phyloP scores from a whole-genome alignment of 2,797 vertebrate species.

The Margarornis squamiger region DNA sequence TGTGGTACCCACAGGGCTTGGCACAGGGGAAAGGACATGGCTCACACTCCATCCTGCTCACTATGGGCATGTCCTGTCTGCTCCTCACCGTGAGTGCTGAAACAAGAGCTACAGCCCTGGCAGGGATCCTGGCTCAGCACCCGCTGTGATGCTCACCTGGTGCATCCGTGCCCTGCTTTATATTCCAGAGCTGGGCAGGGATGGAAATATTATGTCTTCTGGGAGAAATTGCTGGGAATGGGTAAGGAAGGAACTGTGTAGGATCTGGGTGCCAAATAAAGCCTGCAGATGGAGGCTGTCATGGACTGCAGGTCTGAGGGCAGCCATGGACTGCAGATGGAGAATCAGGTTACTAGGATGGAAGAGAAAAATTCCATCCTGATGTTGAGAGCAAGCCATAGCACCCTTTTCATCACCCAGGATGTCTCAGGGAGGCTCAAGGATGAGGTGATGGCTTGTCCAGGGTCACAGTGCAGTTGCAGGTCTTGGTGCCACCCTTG shows the following conservation, averaged over 20 bases:
- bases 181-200: background rate
- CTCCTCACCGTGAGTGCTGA: background rate
- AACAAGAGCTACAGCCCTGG: background rate
- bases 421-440: background rate
- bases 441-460: background rate
- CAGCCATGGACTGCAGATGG: background rate
- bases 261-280: background rate
- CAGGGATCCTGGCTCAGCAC: background rate
- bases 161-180: background rate
- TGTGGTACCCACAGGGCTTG: fast-evolving
- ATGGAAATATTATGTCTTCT: background rate
- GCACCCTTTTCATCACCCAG: background rate
- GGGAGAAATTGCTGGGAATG: background rate
- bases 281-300: background rate
- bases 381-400: background rate
- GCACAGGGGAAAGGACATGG: background rate
- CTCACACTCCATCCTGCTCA: background rate
- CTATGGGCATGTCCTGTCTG: background rate
- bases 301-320: background rate
- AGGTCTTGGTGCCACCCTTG: background rate
- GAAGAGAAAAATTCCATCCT: background rate
- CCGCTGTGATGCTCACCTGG: background rate
- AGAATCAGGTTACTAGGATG: background rate
- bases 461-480: background rate
- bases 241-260: background rate